Evolutionary conservation across 2,113 vertebrate genomes (phyloP).

Genomic region (Eulemur rufifrons): DNA sequence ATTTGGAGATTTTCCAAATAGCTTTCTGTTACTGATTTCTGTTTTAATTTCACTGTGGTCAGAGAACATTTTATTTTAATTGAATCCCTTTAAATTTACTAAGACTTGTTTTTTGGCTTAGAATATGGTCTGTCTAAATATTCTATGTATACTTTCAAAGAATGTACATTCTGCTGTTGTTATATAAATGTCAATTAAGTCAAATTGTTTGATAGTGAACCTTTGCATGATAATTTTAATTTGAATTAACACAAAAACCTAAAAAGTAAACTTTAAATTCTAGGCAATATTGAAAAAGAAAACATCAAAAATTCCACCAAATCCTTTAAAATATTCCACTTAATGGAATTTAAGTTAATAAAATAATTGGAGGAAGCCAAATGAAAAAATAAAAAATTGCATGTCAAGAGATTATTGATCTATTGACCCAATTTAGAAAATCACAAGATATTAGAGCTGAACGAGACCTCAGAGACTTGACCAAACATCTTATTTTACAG

Average conservation of each 20-base stretch:
- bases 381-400: background rate
- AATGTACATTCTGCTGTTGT: background rate
- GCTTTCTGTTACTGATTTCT: background rate
- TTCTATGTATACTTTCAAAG: background rate
- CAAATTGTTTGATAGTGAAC: background rate
- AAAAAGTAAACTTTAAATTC: conserved; percentile 25
- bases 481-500: background rate
- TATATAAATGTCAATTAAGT: background rate
- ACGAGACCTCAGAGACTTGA: background rate
- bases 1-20: background rate
- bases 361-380: background rate
- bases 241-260: background rate
- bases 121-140: background rate
- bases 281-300: background rate
- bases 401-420: background rate
- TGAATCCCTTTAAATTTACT: background rate
- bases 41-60: background rate
- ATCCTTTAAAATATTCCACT: background rate
- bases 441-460: background rate
- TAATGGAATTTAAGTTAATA: background rate
- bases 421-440: background rate
- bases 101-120: background rate
- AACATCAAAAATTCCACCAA: background rate
- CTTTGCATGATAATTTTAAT: background rate
- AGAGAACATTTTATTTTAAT: background rate